Percentiles rank a stretch among this genome's conserved stretches.
These are phyloP conservation scores for Pluvialis apricaria DNA, from an alignment of 2,113 vertebrate genomes.

Conservation along the genomic window DNA sequence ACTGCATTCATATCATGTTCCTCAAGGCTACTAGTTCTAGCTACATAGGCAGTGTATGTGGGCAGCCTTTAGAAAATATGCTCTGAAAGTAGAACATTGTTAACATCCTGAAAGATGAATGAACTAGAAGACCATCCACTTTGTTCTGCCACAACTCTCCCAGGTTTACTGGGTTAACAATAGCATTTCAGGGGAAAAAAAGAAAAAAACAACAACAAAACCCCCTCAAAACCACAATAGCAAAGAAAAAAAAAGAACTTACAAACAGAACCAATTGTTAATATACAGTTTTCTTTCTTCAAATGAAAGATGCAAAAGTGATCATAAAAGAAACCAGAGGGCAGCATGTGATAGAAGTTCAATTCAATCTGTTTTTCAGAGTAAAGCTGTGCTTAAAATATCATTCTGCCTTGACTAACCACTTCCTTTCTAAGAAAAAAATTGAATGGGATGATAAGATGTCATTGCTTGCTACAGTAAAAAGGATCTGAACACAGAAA, in stretches of 20 bases:
- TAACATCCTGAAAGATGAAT: neutral
- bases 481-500: slow-evolving; percentile 8
- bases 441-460: neutral
- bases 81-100: neutral
- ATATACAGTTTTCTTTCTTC: neutral
- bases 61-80: neutral
- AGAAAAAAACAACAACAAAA: no score
- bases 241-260: neutral
- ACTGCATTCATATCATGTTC: neutral
- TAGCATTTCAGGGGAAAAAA: neutral
- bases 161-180: neutral
- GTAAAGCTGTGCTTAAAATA: slow-evolving; percentile 30
- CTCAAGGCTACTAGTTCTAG: neutral
- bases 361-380: neutral
- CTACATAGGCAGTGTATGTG: fast-evolving
- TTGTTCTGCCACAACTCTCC: neutral
- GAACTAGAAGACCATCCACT: neutral
- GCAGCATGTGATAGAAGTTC: slow-evolving; percentile 26
- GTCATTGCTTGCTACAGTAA: slow-evolving; percentile 1
- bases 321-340: slow-evolving; percentile 25
- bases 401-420: neutral
- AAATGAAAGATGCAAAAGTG: neutral
- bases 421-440: slow-evolving; percentile 16
- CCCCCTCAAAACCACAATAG: neutral
- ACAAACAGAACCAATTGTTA: neutral